These are phyloP conservation scores for Cephonodes hylas DNA, from an alignment of 2,888 invertebrate genomes.

Conservation along the genomic window DNA sequence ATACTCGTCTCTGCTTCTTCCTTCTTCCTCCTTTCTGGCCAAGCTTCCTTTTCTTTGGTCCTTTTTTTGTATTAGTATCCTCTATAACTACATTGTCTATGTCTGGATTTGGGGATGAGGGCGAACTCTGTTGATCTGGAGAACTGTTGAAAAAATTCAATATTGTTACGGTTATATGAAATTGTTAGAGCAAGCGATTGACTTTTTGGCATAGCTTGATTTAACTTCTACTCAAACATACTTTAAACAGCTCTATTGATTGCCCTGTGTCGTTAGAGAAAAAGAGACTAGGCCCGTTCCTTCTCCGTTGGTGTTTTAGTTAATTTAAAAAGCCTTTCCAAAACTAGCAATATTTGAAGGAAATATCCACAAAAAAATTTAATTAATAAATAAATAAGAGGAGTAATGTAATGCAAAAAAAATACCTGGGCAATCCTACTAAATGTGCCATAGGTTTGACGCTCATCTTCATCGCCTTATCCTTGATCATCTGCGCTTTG, in stretches of 20 bases:
- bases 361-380: too few species aligned
- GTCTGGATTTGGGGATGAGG: background rate
- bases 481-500: slow-evolving; percentile 37
- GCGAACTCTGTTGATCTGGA: background rate
- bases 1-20: background rate
- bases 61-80: background rate
- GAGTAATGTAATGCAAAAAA: background rate
- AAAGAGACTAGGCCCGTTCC: too few species aligned
- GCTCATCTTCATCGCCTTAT: slow-evolving; percentile 47
- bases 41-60: background rate
- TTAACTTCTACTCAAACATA: too few species aligned
- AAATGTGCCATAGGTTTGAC: slow-evolving; percentile 53
- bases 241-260: too few species aligned
- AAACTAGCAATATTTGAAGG: too few species aligned
- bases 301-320: too few species aligned
- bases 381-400: too few species aligned
- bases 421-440: slow-evolving; percentile 39
- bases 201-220: too few species aligned
- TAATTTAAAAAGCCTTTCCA: too few species aligned
- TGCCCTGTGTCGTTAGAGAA: too few species aligned
- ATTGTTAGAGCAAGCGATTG: background rate
- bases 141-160: background rate
- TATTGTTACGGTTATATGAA: background rate
- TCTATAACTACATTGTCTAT: too few species aligned
- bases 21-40: background rate